Base-by-base conservation (phyloP, 2,888 invertebrate genomes). In the Adineta ricciae region DNA sequence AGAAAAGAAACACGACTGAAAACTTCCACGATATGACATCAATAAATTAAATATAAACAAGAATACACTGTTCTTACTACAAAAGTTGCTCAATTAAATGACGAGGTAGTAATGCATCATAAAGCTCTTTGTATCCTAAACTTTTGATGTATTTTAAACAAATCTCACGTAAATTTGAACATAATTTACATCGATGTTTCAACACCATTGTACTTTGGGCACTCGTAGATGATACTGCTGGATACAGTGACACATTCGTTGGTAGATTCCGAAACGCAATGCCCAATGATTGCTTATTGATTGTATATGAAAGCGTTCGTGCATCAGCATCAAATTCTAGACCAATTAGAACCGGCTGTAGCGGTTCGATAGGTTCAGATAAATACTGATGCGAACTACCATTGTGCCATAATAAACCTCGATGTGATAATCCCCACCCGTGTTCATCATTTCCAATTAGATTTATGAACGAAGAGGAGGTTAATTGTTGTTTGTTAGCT, bases 341-440 rank as follows among this genome's bases (percentile, higher is more conserved):
- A 3, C 94, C 94, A 64, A 94, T 92, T 49, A 92, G 92, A 0
- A 93, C 93, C 16, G 93, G 91, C 88, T 93, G 92, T 88, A 94
- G 94, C 88, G 94, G 94, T 87, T 92, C 91, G 89, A 94, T 94
- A 0, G 93, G 93, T 88, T 93, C 93, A 5, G 93, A 64, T 41
- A 78, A 24, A 78, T 93, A 94, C 85, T 92, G 91, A 54, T 92
- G 90, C 89, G 93, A 93, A 84, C 92, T 90, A 27, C 93, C 93
- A 38, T 92, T 92, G 88, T 94, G 94, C 93, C 93, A 94, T 0
- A 93, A 88, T 14, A 93, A 88, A 9, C 94, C 94, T 89, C 94
- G 94, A 88, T 94, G 94, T 0, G 93, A 94, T 36, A 94, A 89
- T 0, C 94, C 94, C 94, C 94, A 94, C 83, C 94, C 93, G 32